These are phyloP conservation scores for Anas flavirostris DNA, from an alignment of 2,797 vertebrate genomes.

Conservation along the genomic window DNA sequence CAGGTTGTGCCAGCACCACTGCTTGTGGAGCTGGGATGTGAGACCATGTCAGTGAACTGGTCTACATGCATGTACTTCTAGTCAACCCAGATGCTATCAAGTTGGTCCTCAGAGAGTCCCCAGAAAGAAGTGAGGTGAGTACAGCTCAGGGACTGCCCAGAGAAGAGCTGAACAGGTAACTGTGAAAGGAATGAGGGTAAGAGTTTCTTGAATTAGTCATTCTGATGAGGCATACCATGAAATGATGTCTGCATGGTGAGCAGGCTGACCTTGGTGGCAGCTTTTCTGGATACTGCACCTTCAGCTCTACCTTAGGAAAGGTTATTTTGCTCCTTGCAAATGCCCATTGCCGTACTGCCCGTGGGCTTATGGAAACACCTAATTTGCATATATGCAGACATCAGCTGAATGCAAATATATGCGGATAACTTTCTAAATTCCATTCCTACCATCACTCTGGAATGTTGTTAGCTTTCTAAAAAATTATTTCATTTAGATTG, in stretches of 20 bases:
- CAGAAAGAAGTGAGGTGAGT: not conserved
- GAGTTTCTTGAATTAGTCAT: not conserved
- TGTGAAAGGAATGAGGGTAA: not conserved
- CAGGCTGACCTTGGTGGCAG: not conserved
- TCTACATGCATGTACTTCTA: fast-evolving
- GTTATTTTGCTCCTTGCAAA: not conserved
- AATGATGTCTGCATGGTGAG: fast-evolving
- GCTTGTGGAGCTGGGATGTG: not conserved
- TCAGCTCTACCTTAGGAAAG: not conserved
- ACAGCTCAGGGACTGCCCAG: fast-evolving
- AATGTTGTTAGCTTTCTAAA: not conserved
- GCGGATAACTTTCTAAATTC: not conserved
- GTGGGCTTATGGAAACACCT: not conserved
- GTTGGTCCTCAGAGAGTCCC: fast-evolving
- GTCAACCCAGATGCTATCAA: fast-evolving
- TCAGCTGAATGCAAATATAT: not conserved
- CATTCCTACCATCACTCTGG: not conserved
- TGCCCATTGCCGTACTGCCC: not conserved
- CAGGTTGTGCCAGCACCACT: not conserved
- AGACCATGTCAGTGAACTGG: fast-evolving
- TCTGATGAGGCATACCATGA: fast-evolving
- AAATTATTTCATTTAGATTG: not conserved
- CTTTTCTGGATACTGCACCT: fast-evolving
- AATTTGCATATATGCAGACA: too few relatives aligned
- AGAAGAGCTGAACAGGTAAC: fast-evolving